Evolutionary conservation across 2,113 vertebrate genomes (phyloP).

Genomic region (Notothenia rossii): DNA sequence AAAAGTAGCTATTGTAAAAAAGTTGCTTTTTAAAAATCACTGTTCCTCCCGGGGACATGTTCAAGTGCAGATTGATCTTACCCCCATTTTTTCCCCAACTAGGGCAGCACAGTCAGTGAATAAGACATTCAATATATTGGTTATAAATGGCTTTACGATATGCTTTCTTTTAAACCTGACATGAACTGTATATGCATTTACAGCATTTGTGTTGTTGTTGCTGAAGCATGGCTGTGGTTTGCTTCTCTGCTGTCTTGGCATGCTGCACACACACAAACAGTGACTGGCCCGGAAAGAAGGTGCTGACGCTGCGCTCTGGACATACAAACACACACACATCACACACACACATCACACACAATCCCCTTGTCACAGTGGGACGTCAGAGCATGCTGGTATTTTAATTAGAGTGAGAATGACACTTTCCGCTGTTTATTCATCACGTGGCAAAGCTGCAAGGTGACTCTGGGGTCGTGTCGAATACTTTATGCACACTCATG

Average conservation of each 20-base stretch:
- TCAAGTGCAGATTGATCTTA: not conserved
- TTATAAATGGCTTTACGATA: slow-evolving; percentile 1
- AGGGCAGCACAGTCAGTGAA: not conserved
- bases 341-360: slow-evolving; percentile 31
- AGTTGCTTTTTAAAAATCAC: not conserved
- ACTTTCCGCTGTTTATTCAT: slow-evolving; percentile 73
- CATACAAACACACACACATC: slow-evolving; percentile 26
- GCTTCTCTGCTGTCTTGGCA: slow-evolving; percentile 57
- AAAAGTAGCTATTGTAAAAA: not conserved
- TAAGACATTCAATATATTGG: slow-evolving; percentile 8
- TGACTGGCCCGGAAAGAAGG: slow-evolving; percentile 57
- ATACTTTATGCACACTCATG: slow-evolving; percentile 34
- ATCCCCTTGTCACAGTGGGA: slow-evolving; percentile 68
- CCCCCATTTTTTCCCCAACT: not conserved
- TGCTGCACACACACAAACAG: slow-evolving; percentile 44
- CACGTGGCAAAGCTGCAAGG: slow-evolving; percentile 76
- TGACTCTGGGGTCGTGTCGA: slow-evolving; percentile 69
- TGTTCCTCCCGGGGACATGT: not conserved
- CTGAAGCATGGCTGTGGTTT: slow-evolving; percentile 22
- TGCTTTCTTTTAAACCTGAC: not conserved
- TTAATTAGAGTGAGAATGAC: slow-evolving; percentile 79
- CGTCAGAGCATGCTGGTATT: slow-evolving; percentile 69
- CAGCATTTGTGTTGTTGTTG: slow-evolving; percentile 25
- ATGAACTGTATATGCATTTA: no score
- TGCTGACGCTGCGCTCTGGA: slow-evolving; percentile 61